Base-by-base conservation (phyloP, 92 coral and sea anemone genomes). In the Epizoanthus stellaris region DNA sequence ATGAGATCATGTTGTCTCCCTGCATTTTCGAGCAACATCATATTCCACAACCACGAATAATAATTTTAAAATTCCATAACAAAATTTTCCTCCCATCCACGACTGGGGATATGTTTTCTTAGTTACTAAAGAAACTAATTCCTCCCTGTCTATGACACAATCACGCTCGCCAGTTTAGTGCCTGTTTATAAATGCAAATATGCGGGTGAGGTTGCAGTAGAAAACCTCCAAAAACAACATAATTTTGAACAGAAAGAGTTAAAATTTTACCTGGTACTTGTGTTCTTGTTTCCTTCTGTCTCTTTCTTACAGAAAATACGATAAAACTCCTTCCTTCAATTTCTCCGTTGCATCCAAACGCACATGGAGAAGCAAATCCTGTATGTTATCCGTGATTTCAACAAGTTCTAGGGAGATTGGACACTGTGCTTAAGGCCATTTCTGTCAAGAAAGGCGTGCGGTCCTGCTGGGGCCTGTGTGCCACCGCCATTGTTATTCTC, bases 131-230 rank as follows among this genome's bases (percentile, higher is more conserved):
- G n/a, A n/a, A n/a, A n/a, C n/a, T n/a, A n/a, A n/a, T n/a, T n/a
- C n/a, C n/a, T n/a, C n/a, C n/a, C n/a, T n/a, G n/a, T n/a, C n/a
- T n/a, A n/a, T n/a, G n/a, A n/a, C n/a, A n/a, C n/a, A n/a, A n/a
- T n/a, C n/a, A n/a, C 45, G 43, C 77, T 16, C 65, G 25, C 64
- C 63, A 54, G 56, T 53, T 13, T 43, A 54, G 80, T 53, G 80
- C 80, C 80, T 74, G 80, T 74, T 74, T 54, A 11, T 19, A 74
- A 74, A 74, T 54, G 19, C 12, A 74, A 74, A 53, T 73, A 60
- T 53, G 79, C 61, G 25, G 61, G 10, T 73, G 79, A 73, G 79
- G 63, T 73, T 60, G 63, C 53, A 52, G 7, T 52, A 38, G 30
- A 16, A 73, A 73, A 73, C 62, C 23, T 52, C 54, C 19, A 74